Base-by-base conservation (phyloP, 2,888 invertebrate genomes). In the Callyntrura sp. region DNA sequence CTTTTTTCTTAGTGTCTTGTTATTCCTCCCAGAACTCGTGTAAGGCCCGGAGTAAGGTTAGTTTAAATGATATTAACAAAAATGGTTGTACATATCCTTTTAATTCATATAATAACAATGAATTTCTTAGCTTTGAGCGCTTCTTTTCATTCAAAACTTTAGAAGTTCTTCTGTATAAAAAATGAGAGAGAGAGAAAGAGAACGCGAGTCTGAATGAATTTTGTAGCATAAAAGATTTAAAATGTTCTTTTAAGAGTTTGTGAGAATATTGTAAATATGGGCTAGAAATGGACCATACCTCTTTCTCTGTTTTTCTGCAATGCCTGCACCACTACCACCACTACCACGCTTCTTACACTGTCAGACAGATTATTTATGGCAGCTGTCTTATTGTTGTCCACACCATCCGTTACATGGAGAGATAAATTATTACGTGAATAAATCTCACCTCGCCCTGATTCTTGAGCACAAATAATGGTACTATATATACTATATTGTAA, bases 401-500 rank as follows among this genome's bases (percentile, higher is more conserved):
- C 85, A 85, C 85, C 45, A 68, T 35, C 20, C 85, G 55, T 73
- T 28, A 65, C 28, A 57, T 17, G n/a, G n/a, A 8, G 23, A 85
- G 73, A 73, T 73, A 85, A 85, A 85, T 73, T 85, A 85, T 85
- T 73, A 43, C 85, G n/a, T 43, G 73, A 73, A 85, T 85, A 85
- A 85, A 85, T 85, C 85, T 85, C 85, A 85, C 85, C 85, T 85
- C 85, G 60, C 73, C 85, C 85, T 73, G 73, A 73, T 28, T 85
- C 73, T n/a, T n/a, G n/a, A n/a, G n/a, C n/a, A n/a, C n/a, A n/a
- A n/a, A n/a, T n/a, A n/a, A n/a, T n/a, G n/a, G n/a, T n/a, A n/a
- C n/a, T n/a, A n/a, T n/a, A n/a, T n/a, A n/a, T n/a, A n/a, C n/a
- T n/a, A n/a, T n/a, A n/a, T n/a, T n/a, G n/a, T n/a, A 55, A 55